Conservation (phyloP, 2,113 vertebrate genomes). For the Elgaria multicarinata region DNA sequence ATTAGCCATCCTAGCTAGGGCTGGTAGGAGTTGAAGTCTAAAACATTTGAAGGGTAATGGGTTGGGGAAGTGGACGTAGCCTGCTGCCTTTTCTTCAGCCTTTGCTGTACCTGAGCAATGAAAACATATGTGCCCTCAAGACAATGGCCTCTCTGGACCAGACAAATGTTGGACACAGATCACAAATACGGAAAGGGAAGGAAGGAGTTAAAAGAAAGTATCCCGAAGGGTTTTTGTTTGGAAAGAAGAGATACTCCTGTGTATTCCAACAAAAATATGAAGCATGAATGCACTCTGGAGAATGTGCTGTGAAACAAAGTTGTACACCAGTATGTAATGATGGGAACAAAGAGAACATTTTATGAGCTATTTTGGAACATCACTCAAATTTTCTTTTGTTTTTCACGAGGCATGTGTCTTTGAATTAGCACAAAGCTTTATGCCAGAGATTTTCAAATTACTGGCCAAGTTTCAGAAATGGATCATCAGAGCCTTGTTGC, state of each 20-base stretch:
- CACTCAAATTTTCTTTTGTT: background rate
- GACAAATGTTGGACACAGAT: background rate
- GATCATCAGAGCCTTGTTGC: no score
- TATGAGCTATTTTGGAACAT: conserved; percentile 34
- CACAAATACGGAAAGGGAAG: no score
- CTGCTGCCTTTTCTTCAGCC: no score
- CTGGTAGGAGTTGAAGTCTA: no score
- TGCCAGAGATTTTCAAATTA: background rate
- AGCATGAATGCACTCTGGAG: conserved; percentile 1
- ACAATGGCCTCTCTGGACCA: background rate
- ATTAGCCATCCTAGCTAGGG: no score
- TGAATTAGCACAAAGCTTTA: background rate
- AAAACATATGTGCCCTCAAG: background rate
- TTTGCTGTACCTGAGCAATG: background rate
- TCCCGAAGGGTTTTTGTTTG: background rate
- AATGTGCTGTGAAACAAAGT: background rate
- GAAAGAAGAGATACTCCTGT: no score
- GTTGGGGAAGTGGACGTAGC: no score
- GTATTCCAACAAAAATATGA: background rate
- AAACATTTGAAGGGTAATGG: no score
- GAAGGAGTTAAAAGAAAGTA: no score
- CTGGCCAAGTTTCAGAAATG: no score
- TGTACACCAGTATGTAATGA: background rate
- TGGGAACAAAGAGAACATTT: background rate
- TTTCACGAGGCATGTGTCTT: background rate